Evolutionary conservation across 2,888 invertebrate species (phyloP).

Genomic region (Elmis aenea): DNA sequence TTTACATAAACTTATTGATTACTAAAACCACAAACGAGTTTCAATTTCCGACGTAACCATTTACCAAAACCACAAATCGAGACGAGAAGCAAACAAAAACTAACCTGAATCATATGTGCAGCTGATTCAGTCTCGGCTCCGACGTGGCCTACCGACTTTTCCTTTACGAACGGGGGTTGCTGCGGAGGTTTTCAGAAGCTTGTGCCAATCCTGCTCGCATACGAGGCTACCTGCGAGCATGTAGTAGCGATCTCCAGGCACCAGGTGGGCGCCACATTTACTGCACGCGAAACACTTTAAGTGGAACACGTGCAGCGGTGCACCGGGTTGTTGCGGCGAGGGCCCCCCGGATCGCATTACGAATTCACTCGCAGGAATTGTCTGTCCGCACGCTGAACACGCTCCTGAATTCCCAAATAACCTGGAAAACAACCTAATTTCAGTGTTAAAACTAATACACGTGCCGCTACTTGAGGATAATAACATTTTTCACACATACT

Average conservation of each 20-base stretch:
- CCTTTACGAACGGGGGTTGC: constrained; percentile 75
- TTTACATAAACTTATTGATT: too few relatives aligned
- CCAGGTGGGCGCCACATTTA: constrained; percentile 84
- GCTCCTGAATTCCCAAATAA: constrained; percentile 87
- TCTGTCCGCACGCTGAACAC: constrained; percentile 87
- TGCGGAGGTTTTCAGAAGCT: constrained; percentile 58
- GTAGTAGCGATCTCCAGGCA: constrained; percentile 87
- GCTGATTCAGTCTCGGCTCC: constrained; percentile 79
- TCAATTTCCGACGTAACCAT: too few relatives aligned
- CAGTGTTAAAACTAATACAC: too few relatives aligned
- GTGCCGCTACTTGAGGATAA: too few relatives aligned
- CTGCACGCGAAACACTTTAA: constrained; percentile 94
- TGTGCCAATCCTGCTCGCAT: constrained; percentile 95
- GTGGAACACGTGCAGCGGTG: constrained; percentile 73
- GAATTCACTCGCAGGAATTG: constrained; percentile 89
- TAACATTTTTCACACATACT: too few relatives aligned
- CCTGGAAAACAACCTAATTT: constrained; percentile 55
- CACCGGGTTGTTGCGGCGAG: constrained; percentile 50
- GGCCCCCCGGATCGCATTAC: constrained; percentile 78
- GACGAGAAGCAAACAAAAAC: constrained; percentile 2
- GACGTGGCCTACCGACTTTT: constrained; percentile 82
- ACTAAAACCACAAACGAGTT: too few relatives aligned
- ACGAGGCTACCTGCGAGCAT: constrained; percentile 85
- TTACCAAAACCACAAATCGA: too few relatives aligned
- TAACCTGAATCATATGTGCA: constrained; percentile 25